Base-by-base conservation (phyloP, 1,140 invertebrate species). In the Eciton burchellii region DNA sequence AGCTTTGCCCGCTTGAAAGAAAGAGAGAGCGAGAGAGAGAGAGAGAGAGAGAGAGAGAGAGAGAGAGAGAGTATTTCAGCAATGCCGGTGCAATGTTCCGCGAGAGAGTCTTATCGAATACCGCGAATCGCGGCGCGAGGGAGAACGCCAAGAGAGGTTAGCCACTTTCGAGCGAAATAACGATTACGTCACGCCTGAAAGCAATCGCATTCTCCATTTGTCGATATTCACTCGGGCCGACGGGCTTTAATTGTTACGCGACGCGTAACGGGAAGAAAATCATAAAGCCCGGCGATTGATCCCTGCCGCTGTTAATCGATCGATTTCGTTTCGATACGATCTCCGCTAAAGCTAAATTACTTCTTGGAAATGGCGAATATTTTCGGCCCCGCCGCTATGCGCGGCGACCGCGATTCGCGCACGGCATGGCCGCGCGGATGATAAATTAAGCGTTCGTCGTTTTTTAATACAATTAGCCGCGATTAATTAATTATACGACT, bases 301-400 rank as follows among this genome's bases (percentile, higher is more conserved):
- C 59, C 45, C 56, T 24, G 41, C 41, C 41, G 41, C 35, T 60
- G 41, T 73, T 73, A 73, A 73, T 73, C 59, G 71, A 43, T 26
- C n/a, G 54, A 59, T 73, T 73, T 24, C 54, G 35, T 59, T n/a
- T n/a, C 71, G 21, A 73, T 73, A 59, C 59, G 56, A 29, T 57
- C 57, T 72, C 41, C 54, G 57, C 54, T 47, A 73, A 60, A 73
- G 29, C 14, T 6, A 14, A 41, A 26, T 24, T 47, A 16, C 26
- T 59, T 47, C 54, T 56, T 73, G 21, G 19, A 73, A 73, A 73
- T 59, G 59, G 41, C n/a, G 21, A 60, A 11, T n/a, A 21, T 11
- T 26, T 60, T 73, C 19, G 3, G n/a, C n/a, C n/a, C n/a, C n/a
- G n/a, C n/a, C 45, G 26, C 59, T 73, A 59, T 16, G n/a, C n/a